Evolutionary conservation across 2,888 invertebrate species (phyloP).

Genomic region (Rhorus exstirpatorius): DNA sequence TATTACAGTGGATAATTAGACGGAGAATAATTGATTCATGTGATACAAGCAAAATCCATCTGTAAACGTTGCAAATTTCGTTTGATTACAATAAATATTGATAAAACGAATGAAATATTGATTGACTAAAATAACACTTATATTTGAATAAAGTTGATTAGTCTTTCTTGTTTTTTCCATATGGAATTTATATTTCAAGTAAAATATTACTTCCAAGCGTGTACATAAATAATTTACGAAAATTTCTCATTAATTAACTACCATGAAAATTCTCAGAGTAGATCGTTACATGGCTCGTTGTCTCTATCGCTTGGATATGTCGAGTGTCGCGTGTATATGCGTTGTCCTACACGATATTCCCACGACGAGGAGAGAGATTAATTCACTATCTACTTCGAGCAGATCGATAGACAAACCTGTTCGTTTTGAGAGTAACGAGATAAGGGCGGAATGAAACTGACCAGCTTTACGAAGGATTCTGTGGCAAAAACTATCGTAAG

Average conservation of each 20-base stretch:
- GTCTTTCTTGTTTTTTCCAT: no score
- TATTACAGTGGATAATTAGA: no score
- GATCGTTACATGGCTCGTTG: conserved; percentile 47
- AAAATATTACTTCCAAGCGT: neutral
- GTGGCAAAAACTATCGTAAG: neutral
- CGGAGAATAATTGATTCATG: no score
- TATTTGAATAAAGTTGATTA: no score
- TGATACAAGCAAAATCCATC: no score
- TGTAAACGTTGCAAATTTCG: no score
- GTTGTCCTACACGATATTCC: conserved; percentile 50
- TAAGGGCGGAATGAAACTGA: conserved; percentile 5
- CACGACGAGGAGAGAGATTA: conserved; percentile 38
- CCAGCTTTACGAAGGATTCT: conserved; percentile 1
- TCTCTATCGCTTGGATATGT: conserved; percentile 27
- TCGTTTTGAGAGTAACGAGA: conserved; percentile 18
- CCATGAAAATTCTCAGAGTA: conserved; percentile 18
- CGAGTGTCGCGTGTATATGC: conserved; percentile 36
- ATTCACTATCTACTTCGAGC: conserved; percentile 15
- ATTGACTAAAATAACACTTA: no score
- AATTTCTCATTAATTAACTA: neutral
- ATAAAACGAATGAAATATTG: no score
- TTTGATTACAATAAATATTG: no score
- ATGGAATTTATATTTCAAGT: neutral
- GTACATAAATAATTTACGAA: neutral
- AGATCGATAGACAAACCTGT: conserved; percentile 38